Conservation (phyloP, 2,113 vertebrate genomes). For the Onychorhynchus coronatus region DNA sequence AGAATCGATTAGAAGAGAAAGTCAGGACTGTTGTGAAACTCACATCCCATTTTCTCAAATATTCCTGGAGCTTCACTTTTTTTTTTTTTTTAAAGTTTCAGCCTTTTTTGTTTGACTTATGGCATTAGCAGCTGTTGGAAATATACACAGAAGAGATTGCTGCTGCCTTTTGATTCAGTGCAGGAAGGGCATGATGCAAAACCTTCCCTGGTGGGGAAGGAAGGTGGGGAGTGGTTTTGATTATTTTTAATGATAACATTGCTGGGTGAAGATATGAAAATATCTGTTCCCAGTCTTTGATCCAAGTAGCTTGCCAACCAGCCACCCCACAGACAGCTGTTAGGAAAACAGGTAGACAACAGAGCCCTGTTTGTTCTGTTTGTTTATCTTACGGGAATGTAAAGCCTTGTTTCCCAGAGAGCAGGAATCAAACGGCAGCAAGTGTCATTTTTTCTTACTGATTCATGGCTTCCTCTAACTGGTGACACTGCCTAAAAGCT, state of each 20-base stretch:
- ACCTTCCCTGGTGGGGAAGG: slow-evolving; percentile 34
- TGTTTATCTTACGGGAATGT: not conserved
- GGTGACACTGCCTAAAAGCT: not conserved
- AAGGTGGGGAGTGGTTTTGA: slow-evolving; percentile 30
- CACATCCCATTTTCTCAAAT: not conserved
- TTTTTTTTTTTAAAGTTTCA: not conserved
- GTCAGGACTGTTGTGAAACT: not conserved
- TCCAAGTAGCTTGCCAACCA: slow-evolving; percentile 10
- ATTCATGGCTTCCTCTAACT: not conserved
- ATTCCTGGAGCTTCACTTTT: not conserved
- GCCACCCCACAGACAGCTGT: not conserved
- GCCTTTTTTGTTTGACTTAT: not conserved
- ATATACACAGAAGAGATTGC: not conserved
- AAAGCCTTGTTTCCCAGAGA: not conserved
- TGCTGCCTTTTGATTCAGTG: slow-evolving; percentile 16
- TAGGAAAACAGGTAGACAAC: slow-evolving; percentile 18
- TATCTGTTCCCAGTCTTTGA: slow-evolving; percentile 46
- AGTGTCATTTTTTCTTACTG: not conserved
- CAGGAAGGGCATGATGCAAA: slow-evolving; percentile 53
- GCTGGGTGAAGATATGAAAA: slow-evolving; percentile 25
- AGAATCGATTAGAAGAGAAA: not conserved
- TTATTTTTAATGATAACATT: slow-evolving; percentile 45
- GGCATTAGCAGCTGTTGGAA: slow-evolving; percentile 34
- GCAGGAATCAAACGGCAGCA: not conserved
- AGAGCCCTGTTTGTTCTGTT: not conserved